Conservation (phyloP, 2,113 vertebrate genomes). For the Piliocolobus tephrosceles region DNA sequence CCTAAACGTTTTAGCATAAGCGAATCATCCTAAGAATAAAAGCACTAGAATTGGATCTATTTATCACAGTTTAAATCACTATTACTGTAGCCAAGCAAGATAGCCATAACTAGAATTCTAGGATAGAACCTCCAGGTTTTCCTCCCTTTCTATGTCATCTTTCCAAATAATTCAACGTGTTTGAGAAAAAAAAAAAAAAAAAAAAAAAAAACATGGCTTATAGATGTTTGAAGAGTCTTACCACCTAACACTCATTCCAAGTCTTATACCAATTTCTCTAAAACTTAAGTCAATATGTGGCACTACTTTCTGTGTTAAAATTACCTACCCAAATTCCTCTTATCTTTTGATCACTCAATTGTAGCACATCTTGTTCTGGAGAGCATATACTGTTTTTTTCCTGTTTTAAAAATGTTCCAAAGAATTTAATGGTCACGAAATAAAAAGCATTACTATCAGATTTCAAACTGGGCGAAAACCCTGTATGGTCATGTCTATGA, state of each 20-base stretch:
- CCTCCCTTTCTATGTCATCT: constrained; percentile 2
- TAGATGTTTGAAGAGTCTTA: constrained; percentile 7
- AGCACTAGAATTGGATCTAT: neutral
- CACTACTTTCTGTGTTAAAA: constrained; percentile 55
- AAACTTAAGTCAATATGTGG: constrained; percentile 24
- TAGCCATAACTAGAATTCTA: neutral
- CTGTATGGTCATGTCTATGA: neutral
- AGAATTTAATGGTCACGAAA: constrained; percentile 64
- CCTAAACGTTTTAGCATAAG: neutral
- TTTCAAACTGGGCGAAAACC: constrained; percentile 27
- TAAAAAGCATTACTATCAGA: constrained; percentile 33
- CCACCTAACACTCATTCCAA: neutral
- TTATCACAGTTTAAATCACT: neutral
- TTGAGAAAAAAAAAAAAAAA: neutral
- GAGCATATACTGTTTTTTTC: constrained; percentile 66
- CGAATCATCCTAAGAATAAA: neutral
- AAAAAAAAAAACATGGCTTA: neutral
- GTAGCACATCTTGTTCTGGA: constrained; percentile 63
- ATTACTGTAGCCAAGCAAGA: neutral
- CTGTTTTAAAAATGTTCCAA: constrained; percentile 73
- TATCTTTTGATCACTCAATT: constrained; percentile 74
- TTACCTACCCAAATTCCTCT: constrained; percentile 73
- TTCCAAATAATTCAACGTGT: neutral
- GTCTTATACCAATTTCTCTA: neutral
- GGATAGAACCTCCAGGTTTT: neutral